These are phyloP conservation scores for Pharmacophagus antenor DNA, from an alignment of 2,888 invertebrate species.

Conservation along the genomic window DNA sequence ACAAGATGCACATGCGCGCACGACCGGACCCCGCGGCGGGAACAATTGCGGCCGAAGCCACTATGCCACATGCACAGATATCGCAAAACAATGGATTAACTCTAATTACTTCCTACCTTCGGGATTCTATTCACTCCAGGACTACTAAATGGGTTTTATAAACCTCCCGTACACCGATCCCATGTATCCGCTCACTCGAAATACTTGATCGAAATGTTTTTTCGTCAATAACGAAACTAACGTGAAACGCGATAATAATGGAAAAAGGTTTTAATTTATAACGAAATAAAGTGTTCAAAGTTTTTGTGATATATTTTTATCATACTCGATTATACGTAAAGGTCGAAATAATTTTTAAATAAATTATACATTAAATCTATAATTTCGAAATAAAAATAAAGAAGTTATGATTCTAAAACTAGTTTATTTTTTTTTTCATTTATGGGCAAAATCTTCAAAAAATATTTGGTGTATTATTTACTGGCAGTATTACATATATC, in stretches of 20 bases:
- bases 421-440: not conserved
- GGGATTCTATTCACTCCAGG: conserved; percentile 13
- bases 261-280: too few species aligned
- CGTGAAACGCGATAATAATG: too few species aligned
- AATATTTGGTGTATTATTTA: not conserved
- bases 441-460: not conserved
- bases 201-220: too few species aligned
- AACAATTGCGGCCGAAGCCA: conserved; percentile 43
- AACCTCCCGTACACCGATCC: too few species aligned
- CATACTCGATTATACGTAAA: too few species aligned
- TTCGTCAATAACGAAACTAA: too few species aligned
- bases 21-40: conserved; percentile 35
- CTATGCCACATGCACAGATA: conserved; percentile 63
- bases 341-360: not conserved
- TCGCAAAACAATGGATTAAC: conserved; percentile 69
- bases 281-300: too few species aligned
- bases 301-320: too few species aligned
- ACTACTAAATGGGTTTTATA: too few species aligned
- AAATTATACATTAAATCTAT: not conserved
- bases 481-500: not conserved
- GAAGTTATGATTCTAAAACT: not conserved
- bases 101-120: conserved; percentile 67
- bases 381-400: conserved; percentile 5
- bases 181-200: too few species aligned
- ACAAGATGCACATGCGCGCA: conserved; percentile 32